These are phyloP conservation scores for Corydoras maculifer DNA, from an alignment of 2,113 vertebrate genomes.

Conservation along the genomic window DNA sequence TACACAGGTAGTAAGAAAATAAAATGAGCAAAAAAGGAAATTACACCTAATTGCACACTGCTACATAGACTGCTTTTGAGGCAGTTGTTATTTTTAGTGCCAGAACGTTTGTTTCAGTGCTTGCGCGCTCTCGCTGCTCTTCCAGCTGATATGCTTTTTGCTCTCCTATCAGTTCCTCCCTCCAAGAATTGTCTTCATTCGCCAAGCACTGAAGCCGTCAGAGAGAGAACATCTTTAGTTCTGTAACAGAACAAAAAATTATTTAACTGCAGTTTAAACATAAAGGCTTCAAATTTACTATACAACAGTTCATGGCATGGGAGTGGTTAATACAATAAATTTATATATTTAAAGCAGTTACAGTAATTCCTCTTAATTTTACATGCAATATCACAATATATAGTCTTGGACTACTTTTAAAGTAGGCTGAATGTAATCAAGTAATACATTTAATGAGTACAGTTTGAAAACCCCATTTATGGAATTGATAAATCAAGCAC, in stretches of 20 bases:
- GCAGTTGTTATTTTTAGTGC: conserved; percentile 85
- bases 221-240: conserved; percentile 61
- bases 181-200: conserved; percentile 70
- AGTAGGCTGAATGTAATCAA: neutral
- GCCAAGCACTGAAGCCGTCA: conserved; percentile 64
- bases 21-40: conserved; percentile 86
- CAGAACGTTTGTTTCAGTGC: conserved; percentile 90
- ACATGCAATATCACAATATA: neutral
- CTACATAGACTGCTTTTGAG: conserved; percentile 95
- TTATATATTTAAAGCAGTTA: no score
- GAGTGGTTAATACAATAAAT: no score
- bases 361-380: neutral
- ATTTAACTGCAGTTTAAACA: neutral
- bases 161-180: conserved; percentile 31
- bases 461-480: neutral
- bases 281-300: neutral
- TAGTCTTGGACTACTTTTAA: no score
- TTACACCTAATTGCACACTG: conserved; percentile 95
- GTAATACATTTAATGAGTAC: neutral
- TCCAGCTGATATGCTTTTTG: conserved; percentile 76
- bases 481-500: no score
- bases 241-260: conserved; percentile 58
- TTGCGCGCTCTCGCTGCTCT: conserved; percentile 72
- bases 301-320: neutral
- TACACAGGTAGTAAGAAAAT: conserved; percentile 93